Base-by-base conservation (phyloP, 1,140 invertebrate species). In the Pseudomyrmex sp. region DNA sequence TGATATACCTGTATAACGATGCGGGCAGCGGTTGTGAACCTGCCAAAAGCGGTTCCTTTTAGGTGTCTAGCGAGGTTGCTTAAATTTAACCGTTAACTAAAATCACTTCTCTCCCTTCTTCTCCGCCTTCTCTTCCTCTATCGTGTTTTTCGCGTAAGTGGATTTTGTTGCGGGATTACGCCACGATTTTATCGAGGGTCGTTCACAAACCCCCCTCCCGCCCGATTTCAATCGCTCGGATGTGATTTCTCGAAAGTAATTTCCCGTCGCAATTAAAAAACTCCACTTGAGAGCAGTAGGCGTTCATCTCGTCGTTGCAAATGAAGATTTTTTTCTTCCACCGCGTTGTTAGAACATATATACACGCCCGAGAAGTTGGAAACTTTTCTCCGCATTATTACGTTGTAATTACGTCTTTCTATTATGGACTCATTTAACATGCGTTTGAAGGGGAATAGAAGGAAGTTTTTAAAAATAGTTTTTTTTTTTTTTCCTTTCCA, bases 101-200 rank as follows among this genome's bases (percentile, higher is more conserved):
- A 35, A 35, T 35, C 35, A 35, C 35, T 35, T 35, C 35, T 35
- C 35, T 35, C 5, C 5, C 35, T 35, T 3, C 35, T 7, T 0
- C 35, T 7, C 35, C 35, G 20, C 15, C 44, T 20, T 18, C 18
- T 3, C 54, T n/a, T 13, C 13, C 2, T 9, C 50, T 8, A n/a
- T 26, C 65, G 65, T 54, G 15, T 48, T 7, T 56, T 65, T 13
- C 52, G 23, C 68, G 12, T 80, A 80, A 80, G 20, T 59, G 76
- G 56, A 80, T 72, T 79, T 80, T 35, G 52, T 61, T 80, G 56
- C 44, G 66, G 66, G 54, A 70, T 80, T 80, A 80, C 76, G 20
- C 65, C 18, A 15, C 44, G 46, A 7, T 58, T 80, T 80, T 80
- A 80, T 80, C 44, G 66, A 7, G 26, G 2, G 26, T 4, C 54